Evolutionary conservation across 2,113 vertebrate species (phyloP).

Genomic region (Hassar affinis): DNA sequence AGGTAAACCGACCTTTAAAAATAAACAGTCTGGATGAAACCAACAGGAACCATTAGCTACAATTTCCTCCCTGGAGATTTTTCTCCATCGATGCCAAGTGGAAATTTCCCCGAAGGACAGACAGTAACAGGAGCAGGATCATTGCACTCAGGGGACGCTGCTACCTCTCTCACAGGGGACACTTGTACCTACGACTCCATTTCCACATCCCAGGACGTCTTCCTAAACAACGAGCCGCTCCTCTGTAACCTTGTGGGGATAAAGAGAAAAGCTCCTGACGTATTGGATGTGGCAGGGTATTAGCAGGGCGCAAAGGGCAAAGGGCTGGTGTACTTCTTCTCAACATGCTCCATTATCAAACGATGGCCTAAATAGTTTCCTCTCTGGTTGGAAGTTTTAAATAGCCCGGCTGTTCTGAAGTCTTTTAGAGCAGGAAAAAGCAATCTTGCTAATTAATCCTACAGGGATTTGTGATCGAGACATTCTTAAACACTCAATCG

Average conservation of each 20-base stretch:
- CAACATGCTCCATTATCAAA: constrained; percentile 42
- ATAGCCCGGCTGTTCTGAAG: constrained; percentile 51
- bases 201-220: not conserved
- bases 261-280: constrained; percentile 48
- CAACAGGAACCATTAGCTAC: not conserved
- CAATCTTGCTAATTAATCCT: constrained; percentile 51
- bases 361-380: constrained; percentile 47
- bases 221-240: constrained; percentile 34
- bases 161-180: not conserved
- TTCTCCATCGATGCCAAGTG: not conserved
- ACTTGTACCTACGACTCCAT: not conserved
- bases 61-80: not conserved
- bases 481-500: constrained; percentile 56
- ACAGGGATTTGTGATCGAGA: constrained; percentile 55
- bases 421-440: constrained; percentile 54
- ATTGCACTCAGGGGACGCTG: not conserved
- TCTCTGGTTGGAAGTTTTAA: constrained; percentile 55
- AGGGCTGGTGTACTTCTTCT: constrained; percentile 18
- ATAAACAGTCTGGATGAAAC: not conserved
- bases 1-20: not conserved
- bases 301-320: constrained; percentile 42
- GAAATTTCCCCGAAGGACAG: not conserved
- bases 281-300: constrained; percentile 49
- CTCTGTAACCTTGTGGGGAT: constrained; percentile 54
- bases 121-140: not conserved